Base-by-base conservation (phyloP, 2,888 invertebrate genomes). In the Heliothis peltigera region DNA sequence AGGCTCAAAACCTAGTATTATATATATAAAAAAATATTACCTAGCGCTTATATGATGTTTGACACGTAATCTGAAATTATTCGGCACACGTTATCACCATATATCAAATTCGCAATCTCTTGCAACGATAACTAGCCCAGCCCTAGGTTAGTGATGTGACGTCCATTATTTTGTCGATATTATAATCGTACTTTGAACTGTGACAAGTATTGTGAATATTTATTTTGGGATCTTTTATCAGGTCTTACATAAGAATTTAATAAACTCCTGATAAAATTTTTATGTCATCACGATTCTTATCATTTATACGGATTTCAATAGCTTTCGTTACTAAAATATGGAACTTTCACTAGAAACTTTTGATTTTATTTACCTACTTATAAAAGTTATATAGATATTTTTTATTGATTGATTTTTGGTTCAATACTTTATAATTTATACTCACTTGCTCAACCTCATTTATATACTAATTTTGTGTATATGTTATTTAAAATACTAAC, bases 121-220 rank as follows among this genome's bases (percentile, higher is more conserved):
- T 90, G 89, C 88, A 91, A 75, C 85, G 92, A 92, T 94, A 94
- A 90, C 85, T 88, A 87, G 89, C 90, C 91, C 89, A 89, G 90
- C 90, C 91, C 91, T 91, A 91, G 89, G 85, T 85, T 89, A 91
- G 91, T 79, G 91, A 80, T 84, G 92, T 70, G 86, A 86, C 80
- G 60, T 35, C 35, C 10, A 21, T 35, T 35, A 53, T 54, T 63
- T 54, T 62, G 22, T 75, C 68, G 75, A 64, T 55, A n/a, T n/a
- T n/a, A 42, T 35, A 53, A 46, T 44, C 8, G 59, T 28, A 64
- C 19, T 69, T 59, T 54, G 28, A 57, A 54, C 21, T 53, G 7
- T 56, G 47, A 60, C 28, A 46, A 43, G 49, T 2, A 25, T n/a
- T 39, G 6, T 12, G 17, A 44, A 10, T 12, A 22, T 18, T 42